Base-by-base conservation (phyloP, 2,113 vertebrate species). In the Ondatra zibethicus region DNA sequence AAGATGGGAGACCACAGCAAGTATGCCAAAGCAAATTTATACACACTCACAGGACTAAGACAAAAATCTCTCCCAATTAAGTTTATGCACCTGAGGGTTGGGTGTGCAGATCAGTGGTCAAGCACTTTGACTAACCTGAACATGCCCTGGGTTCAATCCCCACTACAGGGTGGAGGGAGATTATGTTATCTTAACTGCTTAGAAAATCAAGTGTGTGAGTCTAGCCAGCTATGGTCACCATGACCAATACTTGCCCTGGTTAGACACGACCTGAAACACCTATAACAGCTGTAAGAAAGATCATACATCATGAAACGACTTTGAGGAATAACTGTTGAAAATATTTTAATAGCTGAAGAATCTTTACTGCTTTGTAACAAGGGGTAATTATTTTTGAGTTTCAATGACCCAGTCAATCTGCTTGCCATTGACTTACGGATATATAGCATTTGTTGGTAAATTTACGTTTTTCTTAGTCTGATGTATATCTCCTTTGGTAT, bases 331-430 rank as follows among this genome's bases (percentile, higher is more conserved):
- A 96, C 95, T n/a, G 65, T 42, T 91, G 90, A 87, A 93, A 96
- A 94, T 94, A 94, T 80, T 95, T 93, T 92, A 92, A 95, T 93
- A 92, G 96, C 94, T 23, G 2, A 68, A 45, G 87, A 94, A 89
- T 92, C 63, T 87, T 96, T 85, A 92, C 75, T 96, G 91, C 93
- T 93, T 93, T 87, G 55, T 94, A 80, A 91, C 78, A 96, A 96
- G 96, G 89, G 87, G 89, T 91, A 58, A 97, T 97, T 97, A 97
- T 75, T 97, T 95, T 70, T 73, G 33, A 84, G 94, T 95, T 97
- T 96, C 95, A 97, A 96, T 93, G 73, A 93, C 93, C 70, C 91
- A 94, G 89, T 95, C 96, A 91, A 96, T 96, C 86, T 94, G 82
- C 95, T 93, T 96, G 93, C 47, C 58, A 10, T n/a, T 68, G 77